These are phyloP conservation scores for Numenius arquata DNA, from an alignment of 2,113 vertebrate genomes.

Conservation along the genomic window DNA sequence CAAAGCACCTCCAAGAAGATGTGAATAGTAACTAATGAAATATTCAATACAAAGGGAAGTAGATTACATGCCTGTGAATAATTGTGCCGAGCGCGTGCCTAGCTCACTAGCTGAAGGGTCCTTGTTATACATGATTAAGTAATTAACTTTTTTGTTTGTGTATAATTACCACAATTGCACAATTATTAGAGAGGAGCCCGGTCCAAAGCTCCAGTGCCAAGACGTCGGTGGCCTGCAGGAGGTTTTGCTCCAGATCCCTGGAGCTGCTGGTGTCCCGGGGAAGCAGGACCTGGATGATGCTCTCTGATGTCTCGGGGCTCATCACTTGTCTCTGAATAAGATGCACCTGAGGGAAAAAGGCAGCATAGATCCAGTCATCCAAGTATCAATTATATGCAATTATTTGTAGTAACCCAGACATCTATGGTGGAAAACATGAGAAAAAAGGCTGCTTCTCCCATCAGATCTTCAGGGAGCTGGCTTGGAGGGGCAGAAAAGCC, in stretches of 20 bases:
- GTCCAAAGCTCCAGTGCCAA: neutral
- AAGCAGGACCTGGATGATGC: neutral
- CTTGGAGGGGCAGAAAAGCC: neutral
- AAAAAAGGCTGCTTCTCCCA: neutral
- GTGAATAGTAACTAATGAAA: neutral
- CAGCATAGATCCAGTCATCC: neutral
- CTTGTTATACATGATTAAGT: neutral
- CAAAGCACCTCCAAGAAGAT: conserved; percentile 4
- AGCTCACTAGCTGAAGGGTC: neutral
- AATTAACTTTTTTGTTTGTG: neutral
- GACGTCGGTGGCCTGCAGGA: neutral
- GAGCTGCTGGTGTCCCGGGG: neutral
- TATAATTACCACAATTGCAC: neutral
- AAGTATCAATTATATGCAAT: neutral
- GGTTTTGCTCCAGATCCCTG: neutral
- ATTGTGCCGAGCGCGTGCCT: fast-evolving
- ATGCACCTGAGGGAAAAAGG: neutral
- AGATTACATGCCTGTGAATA: conserved; percentile 24
- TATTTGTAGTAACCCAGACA: neutral
- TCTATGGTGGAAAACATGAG: neutral
- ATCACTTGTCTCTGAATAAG: neutral
- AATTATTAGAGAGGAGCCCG: neutral
- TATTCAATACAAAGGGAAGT: neutral
- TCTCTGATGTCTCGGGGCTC: neutral
- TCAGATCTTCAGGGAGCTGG: neutral